These are phyloP conservation scores for Agrotis clavis DNA, from an alignment of 2,888 invertebrate species.

Conservation along the genomic window DNA sequence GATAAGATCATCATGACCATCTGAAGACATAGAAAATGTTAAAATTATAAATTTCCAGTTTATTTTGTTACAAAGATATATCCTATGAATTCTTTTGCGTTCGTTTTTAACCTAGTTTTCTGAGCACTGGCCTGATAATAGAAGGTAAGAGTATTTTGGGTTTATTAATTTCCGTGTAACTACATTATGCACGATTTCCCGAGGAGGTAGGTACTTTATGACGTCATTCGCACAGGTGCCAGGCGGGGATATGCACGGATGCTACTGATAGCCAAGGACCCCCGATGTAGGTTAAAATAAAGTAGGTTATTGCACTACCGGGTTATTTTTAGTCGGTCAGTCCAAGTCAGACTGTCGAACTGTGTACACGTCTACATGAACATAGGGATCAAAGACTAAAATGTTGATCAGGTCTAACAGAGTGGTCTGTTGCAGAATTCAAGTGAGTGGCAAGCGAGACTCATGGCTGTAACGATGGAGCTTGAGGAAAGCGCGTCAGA, in stretches of 20 bases:
- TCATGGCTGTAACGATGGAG: conserved; percentile 89
- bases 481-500: conserved; percentile 87
- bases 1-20: conserved; percentile 40
- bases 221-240: conserved; percentile 88
- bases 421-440: conserved; percentile 78
- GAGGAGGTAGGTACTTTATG: conserved; percentile 79
- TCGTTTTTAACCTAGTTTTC: conserved; percentile 80
- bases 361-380: conserved; percentile 75
- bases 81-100: conserved; percentile 70
- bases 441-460: conserved; percentile 67
- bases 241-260: conserved; percentile 86
- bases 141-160: conserved; percentile 84
- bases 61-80: conserved; percentile 32
- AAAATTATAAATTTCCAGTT: conserved; percentile 55
- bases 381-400: conserved; percentile 70
- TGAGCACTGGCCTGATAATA: conserved; percentile 77
- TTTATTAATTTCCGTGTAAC: conserved; percentile 86
- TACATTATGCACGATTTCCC: conserved; percentile 79
- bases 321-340: conserved; percentile 82
- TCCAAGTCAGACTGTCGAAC: conserved; percentile 75
- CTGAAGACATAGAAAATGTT: conserved; percentile 59
- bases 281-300: conserved; percentile 89
- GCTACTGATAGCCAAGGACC: conserved; percentile 85
- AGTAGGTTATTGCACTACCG: conserved; percentile 90
- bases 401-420: conserved; percentile 61